Evolutionary conservation across 2,113 vertebrate genomes (phyloP), one percentile per base, ranked within the genome.

Genomic region (Xiphophorus maculatus): DNA sequence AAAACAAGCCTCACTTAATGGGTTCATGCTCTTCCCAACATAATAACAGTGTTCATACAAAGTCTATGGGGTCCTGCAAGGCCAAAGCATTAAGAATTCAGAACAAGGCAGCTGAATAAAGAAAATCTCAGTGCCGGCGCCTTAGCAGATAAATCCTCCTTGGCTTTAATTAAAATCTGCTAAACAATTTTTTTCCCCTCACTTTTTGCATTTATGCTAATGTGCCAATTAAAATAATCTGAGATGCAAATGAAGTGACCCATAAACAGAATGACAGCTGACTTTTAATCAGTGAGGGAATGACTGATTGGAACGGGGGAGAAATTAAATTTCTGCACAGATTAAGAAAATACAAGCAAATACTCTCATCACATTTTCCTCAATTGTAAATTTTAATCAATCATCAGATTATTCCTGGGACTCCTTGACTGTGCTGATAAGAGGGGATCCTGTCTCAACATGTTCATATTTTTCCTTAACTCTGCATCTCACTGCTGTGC

Each of bases 181-280:
- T 79, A 83, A 86, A 88, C 70, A 76, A 81, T 76, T 83, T 40
- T 37, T 29, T 37, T 33, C 1, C 33, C 33, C 35, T 11, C 35
- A 11, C 10, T 32, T 82, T 90, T 88, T 90, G 79, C 79, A 84
- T 88, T 40, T 90, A 94, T 94, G 91, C 33, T 92, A 94, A 95
- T 93, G 14, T 91, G 86, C 79, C 86, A 93, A 94, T 94, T 94
- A 92, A 88, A 88, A 85, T 44, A 0, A 73, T 82, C 66, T 79
- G 42, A 81, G 89, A 93, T 93, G 92, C 87, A 84, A 92, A 94
- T 93, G 19, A 13, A 37, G 54, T 87, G 89, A 88, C 76, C 84
- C 68, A 10, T 66, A 73, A 48, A 81, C 28, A 60, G 64, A 61
- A 60, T 5, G 58, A 71, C 28, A 65, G 3, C 66, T 71, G 71